phyloP scores from a whole-genome alignment of 2,113 vertebrate species.

The Eclectus roratus region DNA sequence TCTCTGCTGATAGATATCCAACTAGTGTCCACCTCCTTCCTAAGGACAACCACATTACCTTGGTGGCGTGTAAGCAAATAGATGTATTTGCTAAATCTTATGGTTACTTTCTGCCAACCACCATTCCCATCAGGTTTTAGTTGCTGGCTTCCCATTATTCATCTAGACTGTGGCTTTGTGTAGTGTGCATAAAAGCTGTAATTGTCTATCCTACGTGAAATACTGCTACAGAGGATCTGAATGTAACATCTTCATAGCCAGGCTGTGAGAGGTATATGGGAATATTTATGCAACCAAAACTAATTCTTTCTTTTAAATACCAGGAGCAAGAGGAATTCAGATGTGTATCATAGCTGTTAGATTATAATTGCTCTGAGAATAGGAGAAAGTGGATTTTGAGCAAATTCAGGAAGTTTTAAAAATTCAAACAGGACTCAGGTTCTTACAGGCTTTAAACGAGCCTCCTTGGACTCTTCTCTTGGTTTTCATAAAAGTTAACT shows the following conservation, averaged over 20 bases:
- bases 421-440: constrained; percentile 60
- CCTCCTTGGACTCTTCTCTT: constrained; percentile 58
- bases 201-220: background rate
- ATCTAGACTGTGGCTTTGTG: background rate
- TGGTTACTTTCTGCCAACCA: background rate
- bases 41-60: background rate
- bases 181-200: background rate
- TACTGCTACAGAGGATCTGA: background rate
- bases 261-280: background rate
- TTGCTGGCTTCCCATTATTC: background rate
- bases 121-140: background rate
- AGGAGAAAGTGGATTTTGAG: constrained; percentile 60
- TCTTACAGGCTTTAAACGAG: constrained; percentile 52
- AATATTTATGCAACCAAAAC: background rate
- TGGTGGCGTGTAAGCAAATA: background rate
- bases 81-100: background rate
- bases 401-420: constrained; percentile 65
- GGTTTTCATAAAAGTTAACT: constrained; percentile 69
- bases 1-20: background rate
- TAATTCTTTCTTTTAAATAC: constrained; percentile 34
- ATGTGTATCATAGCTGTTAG: constrained; percentile 20
- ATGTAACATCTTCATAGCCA: background rate
- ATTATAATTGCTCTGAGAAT: constrained; percentile 61
- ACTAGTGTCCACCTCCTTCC: background rate
- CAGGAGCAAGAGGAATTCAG: constrained; percentile 16